phyloP scores from a whole-genome alignment of 1,140 invertebrate species.

The Parasteatoda tepidariorum region DNA sequence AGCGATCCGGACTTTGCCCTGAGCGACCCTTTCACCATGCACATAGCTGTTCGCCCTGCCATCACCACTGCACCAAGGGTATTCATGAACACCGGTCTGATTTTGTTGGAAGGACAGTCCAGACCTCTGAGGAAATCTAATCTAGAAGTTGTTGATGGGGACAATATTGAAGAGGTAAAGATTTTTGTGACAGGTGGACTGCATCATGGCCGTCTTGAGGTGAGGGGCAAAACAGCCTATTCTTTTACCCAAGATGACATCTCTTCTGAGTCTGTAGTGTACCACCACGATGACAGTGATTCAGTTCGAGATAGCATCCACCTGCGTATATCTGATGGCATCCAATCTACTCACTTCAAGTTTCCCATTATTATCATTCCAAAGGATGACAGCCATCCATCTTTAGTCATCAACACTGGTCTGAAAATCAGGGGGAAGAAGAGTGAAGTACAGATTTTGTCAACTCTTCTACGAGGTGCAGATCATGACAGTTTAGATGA shows the following conservation, averaged over 20 bases:
- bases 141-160: constrained; percentile 55
- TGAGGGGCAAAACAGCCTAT: constrained; percentile 22
- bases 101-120: constrained; percentile 59
- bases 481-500: constrained; percentile 68
- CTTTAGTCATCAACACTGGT: constrained; percentile 68
- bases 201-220: constrained; percentile 50
- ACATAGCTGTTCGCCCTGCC: constrained; percentile 52
- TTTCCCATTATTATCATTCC: constrained; percentile 67
- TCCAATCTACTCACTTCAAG: constrained; percentile 45
- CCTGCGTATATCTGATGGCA: constrained; percentile 53
- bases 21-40: constrained; percentile 52
- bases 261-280: constrained; percentile 73
- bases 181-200: constrained; percentile 59
- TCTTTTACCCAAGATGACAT: constrained; percentile 82
- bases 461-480: constrained; percentile 66
- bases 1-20: constrained; percentile 49
- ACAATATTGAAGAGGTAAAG: constrained; percentile 47
- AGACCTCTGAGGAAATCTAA: constrained; percentile 36
- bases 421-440: constrained; percentile 66
- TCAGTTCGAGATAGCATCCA: constrained; percentile 60
- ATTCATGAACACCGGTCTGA: constrained; percentile 44
- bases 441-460: constrained; percentile 66
- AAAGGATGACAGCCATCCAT: constrained; percentile 69
- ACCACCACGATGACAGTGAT: constrained; percentile 69
- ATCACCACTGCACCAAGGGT: constrained; percentile 48